phyloP scores from a whole-genome alignment of 1,140 invertebrate species.

The Drosophila truncata region DNA sequence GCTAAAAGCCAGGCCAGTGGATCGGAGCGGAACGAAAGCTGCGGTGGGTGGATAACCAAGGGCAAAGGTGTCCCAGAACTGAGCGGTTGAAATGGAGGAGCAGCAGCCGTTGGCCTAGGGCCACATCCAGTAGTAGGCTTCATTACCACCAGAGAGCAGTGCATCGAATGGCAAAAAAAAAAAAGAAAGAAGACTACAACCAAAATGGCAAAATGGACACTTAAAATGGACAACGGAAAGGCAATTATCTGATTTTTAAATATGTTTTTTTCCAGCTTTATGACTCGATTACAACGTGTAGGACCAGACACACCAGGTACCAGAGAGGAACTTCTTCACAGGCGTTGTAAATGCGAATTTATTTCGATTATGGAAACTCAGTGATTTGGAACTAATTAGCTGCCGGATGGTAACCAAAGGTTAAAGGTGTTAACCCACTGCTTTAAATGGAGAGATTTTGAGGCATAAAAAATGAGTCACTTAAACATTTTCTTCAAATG shows the following conservation, averaged over 20 bases:
- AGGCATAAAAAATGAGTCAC: not conserved
- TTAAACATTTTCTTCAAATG: too few relatives aligned
- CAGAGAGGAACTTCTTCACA: slow-evolving; percentile 17
- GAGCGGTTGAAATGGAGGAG: not conserved
- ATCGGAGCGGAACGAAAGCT: slow-evolving; percentile 24
- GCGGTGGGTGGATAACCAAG: slow-evolving; percentile 37
- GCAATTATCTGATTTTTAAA: slow-evolving; percentile 79
- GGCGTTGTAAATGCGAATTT: slow-evolving; percentile 57
- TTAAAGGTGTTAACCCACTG: not conserved
- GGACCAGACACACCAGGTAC: slow-evolving; percentile 27
- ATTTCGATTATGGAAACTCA: slow-evolving; percentile 81
- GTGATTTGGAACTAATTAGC: slow-evolving; percentile 82
- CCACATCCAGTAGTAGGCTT: slow-evolving; percentile 39
- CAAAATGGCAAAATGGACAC: slow-evolving; percentile 36
- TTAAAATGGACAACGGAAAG: slow-evolving; percentile 52
- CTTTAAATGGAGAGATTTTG: not conserved
- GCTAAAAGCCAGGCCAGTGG: slow-evolving; percentile 1
- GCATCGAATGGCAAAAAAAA: slow-evolving; percentile 52
- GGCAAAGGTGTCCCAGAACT: not conserved
- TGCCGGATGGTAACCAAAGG: not conserved
- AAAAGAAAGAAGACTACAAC: not conserved
- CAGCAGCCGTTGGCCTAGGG: slow-evolving; percentile 4
- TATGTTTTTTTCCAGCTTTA: slow-evolving; percentile 69
- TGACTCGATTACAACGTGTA: slow-evolving; percentile 53
- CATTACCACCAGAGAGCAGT: slow-evolving; percentile 30